Percentiles rank a stretch among this genome's conserved stretches.
phyloP scores from a whole-genome alignment of 2,888 invertebrate species.

The Athalia rosae region DNA sequence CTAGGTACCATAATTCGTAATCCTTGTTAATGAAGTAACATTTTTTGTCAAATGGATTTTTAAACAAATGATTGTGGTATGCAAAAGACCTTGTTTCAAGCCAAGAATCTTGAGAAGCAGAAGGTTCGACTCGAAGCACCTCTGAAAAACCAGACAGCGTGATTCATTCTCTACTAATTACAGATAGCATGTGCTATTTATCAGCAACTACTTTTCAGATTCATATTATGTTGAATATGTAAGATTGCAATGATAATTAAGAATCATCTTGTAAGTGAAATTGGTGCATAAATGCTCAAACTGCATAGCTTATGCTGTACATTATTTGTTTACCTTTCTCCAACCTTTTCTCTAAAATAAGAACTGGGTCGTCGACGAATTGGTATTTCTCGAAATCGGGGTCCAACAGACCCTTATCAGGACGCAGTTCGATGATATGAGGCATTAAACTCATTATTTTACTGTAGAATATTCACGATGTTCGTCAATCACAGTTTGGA shows the following conservation, averaged over 20 bases:
- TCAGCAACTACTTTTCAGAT: too few relatives aligned
- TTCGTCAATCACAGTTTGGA: background rate
- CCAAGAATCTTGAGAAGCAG: slow-evolving; percentile 64
- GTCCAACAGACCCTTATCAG: slow-evolving; percentile 61
- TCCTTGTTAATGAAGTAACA: slow-evolving; percentile 67
- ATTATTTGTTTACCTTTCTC: slow-evolving; percentile 55
- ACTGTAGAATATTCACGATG: background rate
- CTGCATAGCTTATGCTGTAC: too few relatives aligned
- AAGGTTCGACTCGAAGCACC: slow-evolving; percentile 63
- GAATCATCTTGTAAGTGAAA: too few relatives aligned
- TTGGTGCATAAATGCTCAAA: too few relatives aligned
- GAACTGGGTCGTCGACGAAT: slow-evolving; percentile 61
- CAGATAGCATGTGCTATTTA: too few relatives aligned
- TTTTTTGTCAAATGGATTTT: slow-evolving; percentile 65
- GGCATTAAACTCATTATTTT: slow-evolving; percentile 55
- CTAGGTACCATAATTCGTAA: slow-evolving; percentile 62
- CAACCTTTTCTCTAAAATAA: slow-evolving; percentile 58
- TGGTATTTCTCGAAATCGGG: slow-evolving; percentile 68
- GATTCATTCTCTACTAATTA: background rate
- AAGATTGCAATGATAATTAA: too few relatives aligned
- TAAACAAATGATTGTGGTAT: slow-evolving; percentile 69
- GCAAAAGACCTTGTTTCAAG: slow-evolving; percentile 69
- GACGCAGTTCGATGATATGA: slow-evolving; percentile 66
- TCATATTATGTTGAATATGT: too few relatives aligned
- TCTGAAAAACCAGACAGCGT: slow-evolving; percentile 56